phyloP scores from a whole-genome alignment of 1,140 invertebrate species.

The Doryteuthis pealeii region DNA sequence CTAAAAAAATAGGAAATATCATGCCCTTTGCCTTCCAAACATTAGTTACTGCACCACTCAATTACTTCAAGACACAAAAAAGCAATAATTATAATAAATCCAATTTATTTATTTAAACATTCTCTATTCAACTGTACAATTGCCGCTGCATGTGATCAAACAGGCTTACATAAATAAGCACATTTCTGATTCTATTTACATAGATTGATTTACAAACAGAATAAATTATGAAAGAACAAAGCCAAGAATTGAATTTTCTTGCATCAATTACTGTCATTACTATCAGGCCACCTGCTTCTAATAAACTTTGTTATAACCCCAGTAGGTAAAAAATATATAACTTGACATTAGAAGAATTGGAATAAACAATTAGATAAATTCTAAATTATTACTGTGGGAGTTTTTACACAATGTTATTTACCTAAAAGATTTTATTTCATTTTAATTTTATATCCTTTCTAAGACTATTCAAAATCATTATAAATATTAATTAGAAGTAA shows the following conservation, averaged over 20 bases:
- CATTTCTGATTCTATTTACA: not conserved
- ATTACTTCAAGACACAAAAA: slow-evolving; percentile 15
- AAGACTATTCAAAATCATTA: too few species aligned
- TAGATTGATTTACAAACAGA: slow-evolving; percentile 1
- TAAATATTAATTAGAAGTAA: too few species aligned
- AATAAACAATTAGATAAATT: not conserved
- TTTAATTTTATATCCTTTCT: too few species aligned
- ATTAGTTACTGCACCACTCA: slow-evolving; percentile 9
- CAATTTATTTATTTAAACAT: slow-evolving; percentile 12
- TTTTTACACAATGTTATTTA: too few species aligned
- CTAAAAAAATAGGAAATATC: not conserved
- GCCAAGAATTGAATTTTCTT: not conserved
- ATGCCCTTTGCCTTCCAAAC: slow-evolving; percentile 10
- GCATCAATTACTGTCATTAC: not conserved
- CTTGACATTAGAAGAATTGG: not conserved
- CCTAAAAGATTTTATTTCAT: too few species aligned
- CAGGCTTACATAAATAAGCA: not conserved
- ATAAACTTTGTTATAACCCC: slow-evolving; percentile 10
- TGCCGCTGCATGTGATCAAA: slow-evolving; percentile 2
- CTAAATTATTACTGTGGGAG: not conserved
- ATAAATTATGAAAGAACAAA: slow-evolving; percentile 5
- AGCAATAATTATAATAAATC: slow-evolving; percentile 13
- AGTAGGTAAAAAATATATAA: not conserved
- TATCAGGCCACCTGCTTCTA: slow-evolving; percentile 7
- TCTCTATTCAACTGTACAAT: slow-evolving; percentile 9